phyloP scores from a whole-genome alignment of 2,888 invertebrate genomes.

The Tridacna crocea region DNA sequence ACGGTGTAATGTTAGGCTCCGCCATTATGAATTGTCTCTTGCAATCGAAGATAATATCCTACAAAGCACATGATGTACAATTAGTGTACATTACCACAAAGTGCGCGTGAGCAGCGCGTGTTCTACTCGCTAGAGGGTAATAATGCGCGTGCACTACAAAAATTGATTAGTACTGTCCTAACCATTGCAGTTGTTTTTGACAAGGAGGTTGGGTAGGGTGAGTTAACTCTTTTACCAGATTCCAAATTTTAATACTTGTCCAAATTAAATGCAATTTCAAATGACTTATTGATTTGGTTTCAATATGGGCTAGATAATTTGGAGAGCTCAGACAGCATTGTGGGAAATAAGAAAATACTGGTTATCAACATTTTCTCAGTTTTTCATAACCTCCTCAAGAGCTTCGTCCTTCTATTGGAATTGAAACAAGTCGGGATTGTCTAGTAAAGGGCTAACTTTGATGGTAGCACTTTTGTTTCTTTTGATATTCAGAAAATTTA shows the following conservation, averaged over 20 bases:
- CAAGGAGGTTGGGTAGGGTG: constrained; percentile 28
- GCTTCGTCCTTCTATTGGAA: no score
- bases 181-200: constrained; percentile 32
- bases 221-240: background rate
- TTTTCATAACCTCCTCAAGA: no score
- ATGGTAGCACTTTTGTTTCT: constrained; percentile 2
- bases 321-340: no score
- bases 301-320: no score
- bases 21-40: constrained; percentile 8
- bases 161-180: constrained; percentile 30
- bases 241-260: no score
- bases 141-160: constrained; percentile 21
- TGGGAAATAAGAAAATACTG: no score
- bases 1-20: constrained; percentile 15
- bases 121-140: constrained; percentile 4
- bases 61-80: constrained; percentile 40
- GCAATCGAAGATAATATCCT: constrained; percentile 20
- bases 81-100: constrained; percentile 30
- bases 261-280: no score
- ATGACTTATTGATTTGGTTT: no score
- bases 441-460: background rate
- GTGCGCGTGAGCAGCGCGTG: constrained; percentile 36
- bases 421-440: no score
- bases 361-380: no score
- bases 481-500: constrained; percentile 14